phyloP scores from a whole-genome alignment of 2,113 vertebrate genomes.

The Prochilodus magdalenae region DNA sequence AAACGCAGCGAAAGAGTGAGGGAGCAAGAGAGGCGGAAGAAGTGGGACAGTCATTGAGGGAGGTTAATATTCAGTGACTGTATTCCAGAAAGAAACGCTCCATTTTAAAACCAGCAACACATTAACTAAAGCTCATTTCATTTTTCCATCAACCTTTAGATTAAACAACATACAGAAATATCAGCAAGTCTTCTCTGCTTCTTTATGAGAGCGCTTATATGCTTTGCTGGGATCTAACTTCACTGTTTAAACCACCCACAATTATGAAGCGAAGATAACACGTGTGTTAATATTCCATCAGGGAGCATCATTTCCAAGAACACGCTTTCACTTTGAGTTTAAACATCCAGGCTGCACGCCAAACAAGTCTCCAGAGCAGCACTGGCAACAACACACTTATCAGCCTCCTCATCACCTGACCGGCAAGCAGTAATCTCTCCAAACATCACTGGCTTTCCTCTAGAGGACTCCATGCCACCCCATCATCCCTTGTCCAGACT shows the following conservation, averaged over 20 bases:
- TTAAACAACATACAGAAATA: background rate
- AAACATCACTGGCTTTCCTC: conserved; percentile 24
- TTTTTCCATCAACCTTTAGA: background rate
- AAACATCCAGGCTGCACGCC: background rate
- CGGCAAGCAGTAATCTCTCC: background rate
- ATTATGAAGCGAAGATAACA: background rate
- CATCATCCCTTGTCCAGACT: background rate
- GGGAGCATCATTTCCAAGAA: background rate
- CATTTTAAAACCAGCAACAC: conserved; percentile 1
- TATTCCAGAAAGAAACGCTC: background rate
- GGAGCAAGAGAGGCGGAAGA: background rate
- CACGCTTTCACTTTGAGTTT: background rate
- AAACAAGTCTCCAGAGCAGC: background rate
- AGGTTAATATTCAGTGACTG: background rate
- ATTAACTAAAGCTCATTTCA: background rate
- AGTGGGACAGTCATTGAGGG: background rate
- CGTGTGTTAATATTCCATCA: background rate
- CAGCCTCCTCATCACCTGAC: background rate
- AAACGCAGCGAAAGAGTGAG: background rate
- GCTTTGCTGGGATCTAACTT: background rate
- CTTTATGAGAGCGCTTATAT: too few species aligned
- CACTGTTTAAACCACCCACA: background rate
- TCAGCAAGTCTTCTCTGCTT: background rate
- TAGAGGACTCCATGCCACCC: background rate
- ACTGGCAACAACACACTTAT: background rate